Evolutionary conservation across 1,140 invertebrate species (phyloP), one percentile per base, ranked within the genome.

Genomic region (Muscidifurax raptorellus): DNA sequence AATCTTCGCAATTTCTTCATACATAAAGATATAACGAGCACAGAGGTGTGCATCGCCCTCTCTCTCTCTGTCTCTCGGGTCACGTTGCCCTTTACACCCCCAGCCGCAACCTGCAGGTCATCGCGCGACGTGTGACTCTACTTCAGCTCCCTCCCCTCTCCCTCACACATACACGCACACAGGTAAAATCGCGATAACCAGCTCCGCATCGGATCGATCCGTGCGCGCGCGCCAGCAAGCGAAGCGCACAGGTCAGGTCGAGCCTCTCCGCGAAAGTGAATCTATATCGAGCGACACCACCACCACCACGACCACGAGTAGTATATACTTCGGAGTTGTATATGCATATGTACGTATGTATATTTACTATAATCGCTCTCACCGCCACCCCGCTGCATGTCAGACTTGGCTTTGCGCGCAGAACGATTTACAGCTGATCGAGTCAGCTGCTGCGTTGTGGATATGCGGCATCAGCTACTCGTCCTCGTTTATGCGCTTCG

Each of bases 161-260:
- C 18, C 22, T 2, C 22, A 28, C 27, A 59, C 36, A 44, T n/a
- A 75, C n/a, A 32, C 47, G n/a, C 13, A 18, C 75, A 32, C 12
- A 27, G 44, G 75, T 59, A 15, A 69, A 69, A 69, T 30, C 67
- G 9, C 67, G 67, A 30, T 59, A 59, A 59, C 52, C 52, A 59
- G 22, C 47, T n/a, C 27, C 47, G 75, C 75, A 77, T 77, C 44
- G 75, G 75, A 77, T 77, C 75, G 75, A 77, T 77, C 75, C 47
- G 44, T 28, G 12, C 27, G 9, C 47, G 44, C 47, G 0, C 25
- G 4, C 30, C 18, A 0, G 32, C 22, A 32, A 27, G 52, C 67
- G 67, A 69, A 69, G 67, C 28, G 28, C 67, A 69, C 67, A 5
- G 67, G 67, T 59, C 52, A 59, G 22, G 52, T 59, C 52, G 52